Base-by-base conservation (phyloP, 1,140 invertebrate genomes). In the Phymastichus coffea region DNA sequence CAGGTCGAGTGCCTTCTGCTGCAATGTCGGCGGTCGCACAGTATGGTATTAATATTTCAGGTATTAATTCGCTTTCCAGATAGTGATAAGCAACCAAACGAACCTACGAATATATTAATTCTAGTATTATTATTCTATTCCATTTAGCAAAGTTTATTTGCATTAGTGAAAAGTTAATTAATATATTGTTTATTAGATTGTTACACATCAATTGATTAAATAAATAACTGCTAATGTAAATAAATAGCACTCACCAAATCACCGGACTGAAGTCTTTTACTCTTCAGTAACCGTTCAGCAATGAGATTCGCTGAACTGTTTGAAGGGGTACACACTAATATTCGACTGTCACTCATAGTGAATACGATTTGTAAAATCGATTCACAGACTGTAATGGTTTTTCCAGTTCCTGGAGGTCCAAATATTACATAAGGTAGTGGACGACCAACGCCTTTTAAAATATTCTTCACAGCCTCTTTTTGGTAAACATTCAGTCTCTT, bases 321-420 rank as follows among this genome's bases (percentile, higher is more conserved):
- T 1, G 93, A 94, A 1, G 94, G 94, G 8, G 93, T 88, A 22
- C 89, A 91, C 25, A 95, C 83, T 23, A 97, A 70, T 43, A 97
- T 83, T 62, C 91, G 83, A 54, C 86, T 85, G 8, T 86, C 80
- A 0, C 87, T 84, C 12, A 91, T 69, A 9, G 83, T 70, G 7
- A 70, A 76, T 4, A 87, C 79, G 65, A 95, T 83, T 79, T 98
- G 95, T 22, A 95, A 71, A 19, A 94, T 85, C 0, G 87, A 82
- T 81, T 98, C 95, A 17, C 95, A 89, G 4, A 97, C 74, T 4
- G 95, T 97, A 0, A 95, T 80, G 0, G 95, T 97, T 82, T 98
- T 97, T n/a, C 95, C 95, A n/a, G 94, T 97, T 8, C 95, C 94
- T 2, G 95, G 95, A 37, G 95, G 95, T 3, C 95, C 95, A 80